Base-by-base conservation (phyloP, 2,888 invertebrate species). In the Andrena hattorfiana region DNA sequence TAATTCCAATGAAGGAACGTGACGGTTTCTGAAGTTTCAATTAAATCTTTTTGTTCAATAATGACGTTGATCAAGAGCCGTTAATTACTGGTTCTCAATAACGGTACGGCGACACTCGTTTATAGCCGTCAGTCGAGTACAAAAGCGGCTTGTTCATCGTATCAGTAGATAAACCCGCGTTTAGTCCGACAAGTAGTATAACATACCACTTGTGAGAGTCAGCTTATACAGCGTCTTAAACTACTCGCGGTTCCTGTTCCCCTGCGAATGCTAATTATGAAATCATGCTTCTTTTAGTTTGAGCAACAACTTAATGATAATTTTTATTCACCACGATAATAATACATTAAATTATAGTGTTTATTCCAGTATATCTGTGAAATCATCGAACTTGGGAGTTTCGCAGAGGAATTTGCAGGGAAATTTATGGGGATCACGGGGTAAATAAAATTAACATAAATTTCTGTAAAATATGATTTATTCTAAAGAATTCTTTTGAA, bases 121-220 rank as follows among this genome's bases (percentile, higher is more conserved):
- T 56, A 42, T 42, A 68, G 30, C 6, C 56, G 8, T 67, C 30
- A 3, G 6, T 30, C 23, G 49, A 35, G 35, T 23, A 30, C 30
- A 28, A 54, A 63, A 20, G 30, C 32, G 48, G 28, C 32, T 71
- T 56, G 56, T 62, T 54, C 51, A 1, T 8, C 8, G 62, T 68
- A 69, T 60, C 72, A 83, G 84, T 84, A 68, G 78, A 59, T 66
- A 64, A 73, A 75, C 56, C 28, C 1, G 23, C 13, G n/a, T 59
- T 66, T 64, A 32, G 54, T 71, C 84, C 42, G 77, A 54, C 83
- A 32, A 64, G 64, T 54, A 64, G 70, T 59, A 54, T 23, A 54
- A 66, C 23, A 49, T n/a, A 23, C 49, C 26, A 23, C 8, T 49
- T 32, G 20, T 2, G 64, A 16, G 6, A 20, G 63, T 42, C 60